Conservation (phyloP, 2,888 invertebrate species). For the Cantharis nigra region DNA sequence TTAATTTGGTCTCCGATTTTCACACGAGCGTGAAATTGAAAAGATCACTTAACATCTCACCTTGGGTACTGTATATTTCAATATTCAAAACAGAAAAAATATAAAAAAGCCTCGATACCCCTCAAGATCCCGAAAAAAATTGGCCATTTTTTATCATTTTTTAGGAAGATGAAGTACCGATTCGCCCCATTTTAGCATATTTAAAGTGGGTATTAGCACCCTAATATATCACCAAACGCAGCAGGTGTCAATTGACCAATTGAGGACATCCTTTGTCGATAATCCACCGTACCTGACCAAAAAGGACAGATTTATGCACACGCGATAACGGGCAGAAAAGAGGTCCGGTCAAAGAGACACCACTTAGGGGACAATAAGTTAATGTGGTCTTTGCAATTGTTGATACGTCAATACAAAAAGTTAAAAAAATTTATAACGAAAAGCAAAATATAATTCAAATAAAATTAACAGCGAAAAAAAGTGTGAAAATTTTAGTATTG, state of each 20-base stretch:
- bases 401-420: constrained; percentile 28
- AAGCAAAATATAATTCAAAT: too few species aligned
- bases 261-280: constrained; percentile 19
- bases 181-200: constrained; percentile 17
- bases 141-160: not conserved
- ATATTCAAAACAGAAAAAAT: not conserved
- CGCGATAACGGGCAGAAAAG: not conserved
- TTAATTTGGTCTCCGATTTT: constrained; percentile 10
- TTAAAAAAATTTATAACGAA: not conserved
- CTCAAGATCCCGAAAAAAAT: not conserved
- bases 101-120: not conserved
- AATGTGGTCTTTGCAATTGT: constrained; percentile 30
- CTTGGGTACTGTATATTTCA: not conserved
- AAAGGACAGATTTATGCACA: constrained; percentile 5
- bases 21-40: constrained; percentile 31
- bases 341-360: constrained; percentile 22
- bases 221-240: constrained; percentile 26
- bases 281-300: constrained; percentile 18
- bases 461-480: not conserved
- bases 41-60: constrained; percentile 17
- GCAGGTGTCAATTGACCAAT: constrained; percentile 27
- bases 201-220: constrained; percentile 17
- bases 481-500: constrained; percentile 1
- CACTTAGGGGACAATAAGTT: constrained; percentile 31
- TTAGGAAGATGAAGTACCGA: not conserved